phyloP scores from a whole-genome alignment of 1,140 invertebrate genomes.

The Ephestia elutella region DNA sequence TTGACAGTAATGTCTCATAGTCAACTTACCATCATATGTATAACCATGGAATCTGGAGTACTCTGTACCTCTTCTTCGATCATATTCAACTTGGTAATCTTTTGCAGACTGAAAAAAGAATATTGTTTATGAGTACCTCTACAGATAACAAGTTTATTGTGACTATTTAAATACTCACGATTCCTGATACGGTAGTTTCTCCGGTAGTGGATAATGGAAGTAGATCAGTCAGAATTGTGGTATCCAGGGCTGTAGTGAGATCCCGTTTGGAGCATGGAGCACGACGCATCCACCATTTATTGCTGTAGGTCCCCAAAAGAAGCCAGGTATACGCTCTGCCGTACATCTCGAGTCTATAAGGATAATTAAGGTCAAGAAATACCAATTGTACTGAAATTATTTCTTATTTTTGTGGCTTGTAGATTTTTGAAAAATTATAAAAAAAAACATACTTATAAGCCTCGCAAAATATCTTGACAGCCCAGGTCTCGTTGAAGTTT shows the following conservation, averaged over 20 bases:
- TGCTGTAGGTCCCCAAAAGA: conserved; percentile 90
- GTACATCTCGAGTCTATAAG: conserved; percentile 84
- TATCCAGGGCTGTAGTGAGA: conserved; percentile 88
- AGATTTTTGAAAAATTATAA: no score
- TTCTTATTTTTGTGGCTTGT: no score
- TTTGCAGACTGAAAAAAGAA: conserved; percentile 83
- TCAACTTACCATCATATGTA: conserved; percentile 89
- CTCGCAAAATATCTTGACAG: conserved; percentile 94
- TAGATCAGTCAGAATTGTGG: conserved; percentile 88
- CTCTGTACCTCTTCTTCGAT: conserved; percentile 83
- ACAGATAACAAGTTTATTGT: neutral
- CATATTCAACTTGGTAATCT: conserved; percentile 90
- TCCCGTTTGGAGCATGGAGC: conserved; percentile 84
- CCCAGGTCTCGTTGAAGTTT: conserved; percentile 97
- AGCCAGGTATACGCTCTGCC: conserved; percentile 97
- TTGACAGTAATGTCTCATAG: no score
- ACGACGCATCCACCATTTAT: conserved; percentile 83
- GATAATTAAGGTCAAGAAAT: neutral
- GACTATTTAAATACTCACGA: conserved; percentile 79
- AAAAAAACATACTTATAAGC: conserved; percentile 80
- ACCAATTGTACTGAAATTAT: neutral
- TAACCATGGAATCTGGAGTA: conserved; percentile 97
- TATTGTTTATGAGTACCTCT: neutral
- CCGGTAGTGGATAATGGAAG: conserved; percentile 76
- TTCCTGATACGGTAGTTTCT: conserved; percentile 90